Base-by-base conservation (phyloP, 2,113 vertebrate species). In the Naja naja region DNA sequence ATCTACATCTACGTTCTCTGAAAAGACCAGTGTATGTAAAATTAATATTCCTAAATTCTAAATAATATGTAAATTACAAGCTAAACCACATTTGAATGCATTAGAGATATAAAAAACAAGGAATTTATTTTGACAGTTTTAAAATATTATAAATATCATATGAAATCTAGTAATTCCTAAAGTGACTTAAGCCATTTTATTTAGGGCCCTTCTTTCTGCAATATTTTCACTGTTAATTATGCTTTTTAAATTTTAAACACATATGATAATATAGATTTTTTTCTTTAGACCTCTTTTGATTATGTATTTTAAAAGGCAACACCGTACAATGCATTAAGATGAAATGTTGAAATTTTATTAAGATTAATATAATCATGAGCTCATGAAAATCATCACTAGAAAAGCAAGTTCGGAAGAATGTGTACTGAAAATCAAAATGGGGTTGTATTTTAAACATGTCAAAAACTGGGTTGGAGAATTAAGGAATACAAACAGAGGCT, bases 1-100 rank as follows among this genome's bases (percentile, higher is more conserved):
- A 97, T 99, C 98, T 92, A 88, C 97, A 93, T 92, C 92, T 89
- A 99, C 98, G 98, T 99, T 98, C 97, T 99, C 99, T 99, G 98
- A 95, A 97, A 97, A 96, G 96, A 96, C 81, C 91, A 96, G 85
- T 96, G 49, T 34, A 97, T 14, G 93, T 74, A 94, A 90, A 90
- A 91, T 95, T 93, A 94, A 95, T 25, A 94, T 11, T 94, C 52
- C 92, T 93, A 93, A 55, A 91, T 69, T 95, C 34, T 96, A 95
- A 94, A 88, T n/a, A 69, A 11, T n/a, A 92, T 34, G 91, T 95
- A 95, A 91, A 89, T 91, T 94, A 92, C 53, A 96, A 27, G 94
- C 11, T 45, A 93, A 95, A 96, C 93, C 5, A 39, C 9, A 8
- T 90, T 27, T 89, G 4, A 34, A 53, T 88, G n/a, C 55, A 27